A percentile compares a stretch with the other conserved stretches of the same genome.
Conservation (phyloP, 2,888 invertebrate species). For the Spodoptera picta region DNA sequence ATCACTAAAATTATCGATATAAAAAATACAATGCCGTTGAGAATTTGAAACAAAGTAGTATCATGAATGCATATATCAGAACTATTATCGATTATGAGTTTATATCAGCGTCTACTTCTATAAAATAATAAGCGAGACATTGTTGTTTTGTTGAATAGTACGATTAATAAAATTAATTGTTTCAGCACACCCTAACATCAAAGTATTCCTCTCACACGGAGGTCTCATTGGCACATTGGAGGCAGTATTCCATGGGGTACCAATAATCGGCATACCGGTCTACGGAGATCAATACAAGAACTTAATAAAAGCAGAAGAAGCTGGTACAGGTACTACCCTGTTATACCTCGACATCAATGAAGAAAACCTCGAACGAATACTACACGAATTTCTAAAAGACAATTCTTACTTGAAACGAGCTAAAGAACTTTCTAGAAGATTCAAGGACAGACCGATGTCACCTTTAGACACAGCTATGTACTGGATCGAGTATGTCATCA, state of each 20-base stretch:
- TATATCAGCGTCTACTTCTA: too few relatives aligned
- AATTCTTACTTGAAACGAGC: slow-evolving; percentile 11
- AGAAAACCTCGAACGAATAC: slow-evolving; percentile 10
- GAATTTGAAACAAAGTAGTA: too few relatives aligned
- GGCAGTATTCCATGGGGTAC: slow-evolving; percentile 16
- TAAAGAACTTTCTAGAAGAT: slow-evolving; percentile 12
- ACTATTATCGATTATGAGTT: too few relatives aligned
- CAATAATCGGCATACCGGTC: slow-evolving; percentile 12
- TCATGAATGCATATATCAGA: too few relatives aligned
- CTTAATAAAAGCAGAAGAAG: slow-evolving; percentile 12
- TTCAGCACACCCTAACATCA: slow-evolving; percentile 13
- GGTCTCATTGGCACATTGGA: slow-evolving; percentile 11
- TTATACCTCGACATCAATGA: slow-evolving; percentile 14
- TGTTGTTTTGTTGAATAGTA: too few relatives aligned
- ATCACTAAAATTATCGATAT: too few relatives aligned
- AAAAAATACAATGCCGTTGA: too few relatives aligned
- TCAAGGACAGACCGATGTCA: slow-evolving; percentile 11
- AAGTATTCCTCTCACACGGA: slow-evolving; percentile 12
- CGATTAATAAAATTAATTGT: background rate
- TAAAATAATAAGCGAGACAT: too few relatives aligned
- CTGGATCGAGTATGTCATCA: slow-evolving; percentile 14
- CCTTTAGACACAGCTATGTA: slow-evolving; percentile 7
- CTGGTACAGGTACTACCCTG: slow-evolving; percentile 4
- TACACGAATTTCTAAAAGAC: slow-evolving; percentile 13
- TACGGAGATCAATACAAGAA: slow-evolving; percentile 12